Base-by-base conservation (phyloP, 2,888 invertebrate genomes). In the Pediacus dermestoides region DNA sequence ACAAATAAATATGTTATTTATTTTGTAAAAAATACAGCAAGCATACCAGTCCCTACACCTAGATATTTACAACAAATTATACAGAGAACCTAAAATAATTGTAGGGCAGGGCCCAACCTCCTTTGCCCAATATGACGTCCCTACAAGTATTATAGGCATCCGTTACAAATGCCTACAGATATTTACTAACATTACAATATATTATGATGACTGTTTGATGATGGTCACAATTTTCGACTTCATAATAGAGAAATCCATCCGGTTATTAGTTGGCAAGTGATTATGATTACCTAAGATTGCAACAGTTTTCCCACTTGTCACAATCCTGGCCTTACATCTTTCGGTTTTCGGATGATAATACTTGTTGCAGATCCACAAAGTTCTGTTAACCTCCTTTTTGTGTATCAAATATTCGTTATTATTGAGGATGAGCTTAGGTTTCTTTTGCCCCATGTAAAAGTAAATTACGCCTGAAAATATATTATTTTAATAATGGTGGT, bases 381-480 rank as follows among this genome's bases (percentile, higher is more conserved):
- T 57, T 13, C 41, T 44, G 4, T 42, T 44, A 2, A 38, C 16
- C 30, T 51, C 48, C 14, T 35, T 33, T 26, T 32, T 42, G 6
- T 37, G 35, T 39, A 55, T 46, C 15, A 53, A 32, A 28, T 53
- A 58, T 27, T 53, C 52, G 28, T 53, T 45, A 22, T 50, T 39
- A 10, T 49, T 37, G 8, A 56, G 28, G 2, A 58, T 47, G 11
- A 58, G 52, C 45, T 53, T 58, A 2, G 56, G 57, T 30, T 58
- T 49, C 36, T 55, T 58, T 13, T 46, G 46, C n/a, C 54, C 57
- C 16, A 50, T 44, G 13, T 51, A 52, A 30, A 57, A 57, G 38
- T 52, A 55, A 13, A 57, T 55, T 7, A 46, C 11, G 28, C 52
- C 57, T 57, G 42, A 33, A 57, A 56, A 14, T n/a, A n/a, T n/a